Evolutionary conservation across 1,140 invertebrate species (phyloP).

Genomic region (Caenorhabditis briggsae): DNA sequence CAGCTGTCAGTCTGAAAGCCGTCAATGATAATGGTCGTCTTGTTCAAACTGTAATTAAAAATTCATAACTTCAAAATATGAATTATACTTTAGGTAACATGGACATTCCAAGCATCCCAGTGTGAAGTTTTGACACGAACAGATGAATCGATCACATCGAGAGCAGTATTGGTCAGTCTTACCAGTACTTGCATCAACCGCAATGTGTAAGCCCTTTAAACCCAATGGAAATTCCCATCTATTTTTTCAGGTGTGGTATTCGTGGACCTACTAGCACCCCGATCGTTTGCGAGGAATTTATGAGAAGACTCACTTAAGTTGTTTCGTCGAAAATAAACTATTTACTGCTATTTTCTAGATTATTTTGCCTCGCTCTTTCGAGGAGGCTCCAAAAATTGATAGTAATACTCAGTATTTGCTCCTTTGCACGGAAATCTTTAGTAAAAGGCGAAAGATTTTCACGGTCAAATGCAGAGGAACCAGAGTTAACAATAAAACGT

Average conservation of each 20-base stretch:
- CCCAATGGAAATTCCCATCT: not conserved
- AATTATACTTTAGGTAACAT: not conserved
- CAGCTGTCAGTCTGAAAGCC: not conserved
- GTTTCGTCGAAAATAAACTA: not conserved
- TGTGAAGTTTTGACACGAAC: not conserved
- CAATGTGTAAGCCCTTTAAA: not conserved
- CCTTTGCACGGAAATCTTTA: constrained; percentile 62
- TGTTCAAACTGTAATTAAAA: not conserved
- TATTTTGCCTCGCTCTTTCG: constrained; percentile 4
- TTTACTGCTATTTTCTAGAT: not conserved
- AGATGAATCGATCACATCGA: not conserved
- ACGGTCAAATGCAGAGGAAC: constrained; percentile 55
- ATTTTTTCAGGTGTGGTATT: not conserved
- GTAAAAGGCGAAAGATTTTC: constrained; percentile 63
- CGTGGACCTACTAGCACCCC: not conserved
- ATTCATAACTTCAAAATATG: not conserved
- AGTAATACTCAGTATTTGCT: constrained; percentile 32
- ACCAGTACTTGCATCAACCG: not conserved
- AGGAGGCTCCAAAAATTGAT: constrained; percentile 34
- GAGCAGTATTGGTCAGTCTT: not conserved
- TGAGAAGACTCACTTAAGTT: not conserved
- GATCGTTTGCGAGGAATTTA: not conserved
- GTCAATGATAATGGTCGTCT: not conserved
- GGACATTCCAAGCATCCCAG: constrained; percentile 7
- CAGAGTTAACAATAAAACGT: not conserved